Conservation (phyloP, 2,888 invertebrate species). For the Sturmia bella region DNA sequence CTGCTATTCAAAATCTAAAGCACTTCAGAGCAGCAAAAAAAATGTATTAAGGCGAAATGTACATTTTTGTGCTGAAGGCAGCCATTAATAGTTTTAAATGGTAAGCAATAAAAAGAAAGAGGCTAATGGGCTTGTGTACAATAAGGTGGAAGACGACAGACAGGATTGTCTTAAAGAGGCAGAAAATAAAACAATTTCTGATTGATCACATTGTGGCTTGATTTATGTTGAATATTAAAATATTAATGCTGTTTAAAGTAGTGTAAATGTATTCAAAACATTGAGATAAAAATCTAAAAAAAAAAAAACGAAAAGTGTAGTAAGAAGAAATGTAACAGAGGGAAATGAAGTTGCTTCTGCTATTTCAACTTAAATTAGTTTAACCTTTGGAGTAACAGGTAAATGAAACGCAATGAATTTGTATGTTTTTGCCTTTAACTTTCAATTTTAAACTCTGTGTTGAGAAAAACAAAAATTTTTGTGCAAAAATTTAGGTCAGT, state of each 20-base stretch:
- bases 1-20: conserved; percentile 32
- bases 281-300: too few relatives aligned
- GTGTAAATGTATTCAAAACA: conserved; percentile 39
- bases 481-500: too few relatives aligned
- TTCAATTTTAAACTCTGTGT: too few relatives aligned
- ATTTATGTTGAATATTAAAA: conserved; percentile 42
- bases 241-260: conserved; percentile 33
- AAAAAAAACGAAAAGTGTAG: not conserved
- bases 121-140: conserved; percentile 15
- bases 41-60: conserved; percentile 36
- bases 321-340: not conserved
- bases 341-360: not conserved
- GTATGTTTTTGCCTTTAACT: too few relatives aligned
- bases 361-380: too few relatives aligned
- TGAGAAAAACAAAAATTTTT: too few relatives aligned
- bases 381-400: too few relatives aligned
- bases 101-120: not conserved
- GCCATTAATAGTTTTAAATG: not conserved
- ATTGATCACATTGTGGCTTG: conserved; percentile 40
- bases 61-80: not conserved
- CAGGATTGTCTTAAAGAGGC: not conserved
- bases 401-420: too few relatives aligned
- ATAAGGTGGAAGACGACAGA: not conserved
- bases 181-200: not conserved
- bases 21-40: conserved; percentile 10